Evolutionary conservation across 2,797 vertebrate genomes (phyloP), one percentile per base, ranked within the genome.

Genomic region (Cynodonichthys magdalenae): DNA sequence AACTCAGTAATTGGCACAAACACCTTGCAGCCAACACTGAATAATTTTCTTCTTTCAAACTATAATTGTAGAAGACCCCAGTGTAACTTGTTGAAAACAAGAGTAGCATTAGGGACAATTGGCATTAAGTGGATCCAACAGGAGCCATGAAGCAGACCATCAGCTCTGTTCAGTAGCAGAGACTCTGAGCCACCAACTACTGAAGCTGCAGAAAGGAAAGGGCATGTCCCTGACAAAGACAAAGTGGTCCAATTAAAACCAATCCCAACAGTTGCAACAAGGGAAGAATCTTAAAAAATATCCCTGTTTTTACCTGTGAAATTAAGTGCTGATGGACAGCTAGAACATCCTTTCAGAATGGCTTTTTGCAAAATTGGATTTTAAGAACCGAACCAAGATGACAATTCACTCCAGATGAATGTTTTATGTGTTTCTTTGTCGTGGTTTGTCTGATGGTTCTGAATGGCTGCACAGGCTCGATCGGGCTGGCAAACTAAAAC

Each of bases 401-500:
- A 63, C 42, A 57, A 66, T 71, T 79, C 65, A 71, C 66, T 56
- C 49, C 68, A 69, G 79, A 83, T 82, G 78, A 71, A 81, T 81
- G 72, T 83, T 81, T 80, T 68, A 75, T 72, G 56, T 64, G 48
- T 82, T 49, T 79, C 64, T 79, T 71, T 80, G 77, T 85, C 75
- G 72, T 66, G 59, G 71, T 79, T 77, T 59, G 74, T 87, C 79
- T 82, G 80, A 63, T 49, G 66, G 80, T 66, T 80, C 45, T 59
- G 28, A 68, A 36, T 65, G 83, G 69, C 77, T 86, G 83, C 85
- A 69, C 83, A 64, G 66, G 66, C 75, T 80, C 66, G 58, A 80
- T 84, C 84, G 59, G 62, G 62, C 79, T 75, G 70, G 73, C 74
- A 78, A 81, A 87, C 83, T 71, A 79, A 86, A 77, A 74, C 59